Base-by-base conservation (phyloP, 2,888 invertebrate genomes). In the Aplocera efformata region DNA sequence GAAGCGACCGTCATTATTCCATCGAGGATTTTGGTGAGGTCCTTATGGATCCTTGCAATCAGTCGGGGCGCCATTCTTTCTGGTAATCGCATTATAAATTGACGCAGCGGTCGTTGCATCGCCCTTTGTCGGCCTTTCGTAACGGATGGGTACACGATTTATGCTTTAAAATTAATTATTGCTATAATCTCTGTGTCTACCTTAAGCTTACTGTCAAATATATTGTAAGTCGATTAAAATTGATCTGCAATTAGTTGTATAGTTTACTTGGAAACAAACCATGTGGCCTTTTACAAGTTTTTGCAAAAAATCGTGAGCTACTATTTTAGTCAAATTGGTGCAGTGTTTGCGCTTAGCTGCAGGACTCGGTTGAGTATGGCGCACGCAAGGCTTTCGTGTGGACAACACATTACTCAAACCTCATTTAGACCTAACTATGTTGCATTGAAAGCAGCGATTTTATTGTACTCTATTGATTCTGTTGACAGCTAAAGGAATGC, bases 71-170 rank as follows among this genome's bases (percentile, higher is more conserved):
- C 79, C 74, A 76, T 80, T 79, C 77, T 79, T 82, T 82, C 67
- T 73, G 74, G 75, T 82, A 83, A 85, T 85, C 82, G 81, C 77
- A 75, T 85, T 85, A 84, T 84, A 83, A 85, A 85, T 82, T 81
- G 83, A 79, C 71, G 59, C 62, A 66, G 75, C 75, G 76, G 74
- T 73, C 72, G 63, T 60, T 64, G 71, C 55, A 57, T 59, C 55
- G 65, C 56, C 69, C 83, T 84, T 85, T 85, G 84, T 84, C 84
- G 83, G 85, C 72, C 35, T 69, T 66, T 69, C 66, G 49, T 70
- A 76, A 79, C 66, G 58, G 71, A 77, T 72, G 68, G 63, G 68
- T 63, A 57, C 64, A 63, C 57, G 70, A 69, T 74, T 73, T 72
- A 77, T 79, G 70, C 64, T 70, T 70, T 53, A 69, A 77, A 79